Base-by-base conservation (phyloP, 2,888 invertebrate species). In the Sylvicola cinctus region DNA sequence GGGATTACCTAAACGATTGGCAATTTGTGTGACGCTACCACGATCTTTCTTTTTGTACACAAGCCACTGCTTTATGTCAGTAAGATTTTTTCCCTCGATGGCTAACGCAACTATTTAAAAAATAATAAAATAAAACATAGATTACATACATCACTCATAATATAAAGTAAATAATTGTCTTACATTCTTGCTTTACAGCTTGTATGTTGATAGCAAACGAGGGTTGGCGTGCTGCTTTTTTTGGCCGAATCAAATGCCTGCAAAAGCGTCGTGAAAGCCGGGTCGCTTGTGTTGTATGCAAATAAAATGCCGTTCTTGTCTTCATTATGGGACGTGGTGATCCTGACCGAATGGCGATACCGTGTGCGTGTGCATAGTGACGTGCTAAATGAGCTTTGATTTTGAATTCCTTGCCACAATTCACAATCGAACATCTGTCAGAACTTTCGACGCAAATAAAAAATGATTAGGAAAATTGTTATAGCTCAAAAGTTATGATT, bases 361-460 rank as follows among this genome's bases (percentile, higher is more conserved):
- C 61, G 61, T 93, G 93, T 37, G 85, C 83, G 45, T 84, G 84
- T 36, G 87, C 88, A 60, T 90, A 81, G 63, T 95, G 93, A 40
- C 90, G 74, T 40, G 83, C 84, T 46, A 95, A 66, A 60, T 93
- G 91, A 39, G 88, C 81, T 63, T 91, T 93, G 48, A 91, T 61
- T 58, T 91, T 88, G 62, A 93, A 93, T 61, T 93, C 91, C 70
- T 91, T 90, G 38, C 81, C 83, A 61, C 93, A 93, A 47, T 83
- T 81, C 46, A 78, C 72, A 46, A 87, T 83, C 47, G 81, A 81
- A 64, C 91, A 93, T 50, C 87, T 78, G 52, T 79, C 81, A n/a
- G n/a, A n/a, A n/a, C n/a, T n/a, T n/a, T n/a, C n/a, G n/a, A n/a
- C n/a, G n/a, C n/a, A 25, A 25, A 25, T 25, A 25, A 25, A 11